Base-by-base conservation (phyloP, 2,888 invertebrate genomes). In the Amblyjoppa proteus region DNA sequence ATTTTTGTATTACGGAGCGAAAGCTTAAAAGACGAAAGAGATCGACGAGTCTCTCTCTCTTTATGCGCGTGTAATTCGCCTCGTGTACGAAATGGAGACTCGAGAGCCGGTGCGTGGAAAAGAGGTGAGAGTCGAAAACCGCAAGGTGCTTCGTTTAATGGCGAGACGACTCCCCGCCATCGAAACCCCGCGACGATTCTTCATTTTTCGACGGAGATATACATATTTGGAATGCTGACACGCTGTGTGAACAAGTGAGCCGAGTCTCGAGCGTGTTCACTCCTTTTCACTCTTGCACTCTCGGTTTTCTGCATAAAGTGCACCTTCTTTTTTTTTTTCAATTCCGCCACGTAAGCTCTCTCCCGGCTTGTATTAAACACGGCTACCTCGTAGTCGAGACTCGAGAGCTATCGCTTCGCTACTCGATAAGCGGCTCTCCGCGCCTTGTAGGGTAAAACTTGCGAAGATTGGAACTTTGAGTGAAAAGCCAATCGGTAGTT, bases 191-290 rank as follows among this genome's bases (percentile, higher is more conserved):
- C 79, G 74, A 31, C 77, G 56, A 70, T 87, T 64, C 81, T 87
- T 83, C 86, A 85, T 89, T 88, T 87, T 88, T 86, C 83, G 83
- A 77, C 77, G 25, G 6, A 49, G 28, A 80, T 81, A 83, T 70
- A 87, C 89, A 77, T 84, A 88, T 88, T 88, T 87, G 87, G 86
- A 89, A 89, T 90, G 76, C 84, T 88, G 90, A 88, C 88, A 90
- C 89, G 88, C 53, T 89, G 89, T 87, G 87, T 85, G 84, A 87
- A 88, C 88, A 84, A 87, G 87, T 85, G 87, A 88, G 78, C 78
- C 78, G 73, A 74, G 81, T 28, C 70, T 61, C 80, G 77, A 73
- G 70, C 77, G 51, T 79, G 79, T 81, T 58, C 16, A 70, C 25
- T 74, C 58, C 34, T 45, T 41, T 70, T 61, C 71, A 66, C 9